Base-by-base conservation (phyloP, 2,888 invertebrate species). In the Anaspis maculata region DNA sequence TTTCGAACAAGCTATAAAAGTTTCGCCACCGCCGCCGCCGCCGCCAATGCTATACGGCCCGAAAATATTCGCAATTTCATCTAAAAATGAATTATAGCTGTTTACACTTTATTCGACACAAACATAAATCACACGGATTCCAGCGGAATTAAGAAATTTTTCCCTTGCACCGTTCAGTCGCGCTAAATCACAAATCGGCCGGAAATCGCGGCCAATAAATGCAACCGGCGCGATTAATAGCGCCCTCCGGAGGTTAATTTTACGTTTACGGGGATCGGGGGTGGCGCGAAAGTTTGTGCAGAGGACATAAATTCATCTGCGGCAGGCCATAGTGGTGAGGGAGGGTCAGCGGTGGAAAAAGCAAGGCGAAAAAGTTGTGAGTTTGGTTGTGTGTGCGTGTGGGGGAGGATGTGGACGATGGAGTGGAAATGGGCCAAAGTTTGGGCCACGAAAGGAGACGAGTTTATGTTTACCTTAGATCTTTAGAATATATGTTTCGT, bases 91-190 rank as follows among this genome's bases (percentile, higher is more conserved):
- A 36, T 46, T 48, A 48, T 48, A 30, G 45, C 38, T 48, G 48
- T 49, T 49, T 49, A 47, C 49, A 47, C 45, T 49, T 45, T 45
- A 45, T 47, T 44, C 45, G 49, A 42, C 45, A 42, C 32, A 11
- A 24, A 40, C 41, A 49, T 49, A 49, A 49, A 49, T 49, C 49
- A 47, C 35, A 33, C 24, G 15, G 25, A 27, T 27, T 15, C 14
- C 13, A 9, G 15, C 4, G 15, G 34, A 32, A 26, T 32, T 26
- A 32, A 32, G 32, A 27, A 27, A 27, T 12, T 32, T 14, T n/a
- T 19, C 10, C 12, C 3, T 27, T 13, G 3, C 19, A 9, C 19
- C 5, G 19, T 19, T 19, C 19, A 5, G 9, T 9, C 5, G 19
- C 19, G 9, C n/a, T n/a, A n/a, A n/a, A n/a, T n/a, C n/a, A n/a